Conservation (phyloP, 2,888 invertebrate species). For the Drosophila recens region DNA sequence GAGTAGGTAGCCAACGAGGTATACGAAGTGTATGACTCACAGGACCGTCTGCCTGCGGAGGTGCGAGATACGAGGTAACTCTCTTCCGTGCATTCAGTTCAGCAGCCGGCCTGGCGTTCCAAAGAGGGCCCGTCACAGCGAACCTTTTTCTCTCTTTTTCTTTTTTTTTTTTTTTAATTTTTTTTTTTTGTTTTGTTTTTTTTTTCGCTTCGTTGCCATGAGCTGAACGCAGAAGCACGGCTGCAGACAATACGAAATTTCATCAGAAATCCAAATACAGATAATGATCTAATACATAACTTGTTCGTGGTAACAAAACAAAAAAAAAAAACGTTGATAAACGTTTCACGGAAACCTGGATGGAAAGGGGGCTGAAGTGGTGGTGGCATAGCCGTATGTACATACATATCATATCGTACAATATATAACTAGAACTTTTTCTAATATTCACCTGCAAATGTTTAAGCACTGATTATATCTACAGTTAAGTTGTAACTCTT, state of each 20-base stretch:
- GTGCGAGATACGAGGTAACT: constrained; percentile 32
- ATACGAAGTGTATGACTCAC: constrained; percentile 57
- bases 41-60: constrained; percentile 26
- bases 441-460: constrained; percentile 22
- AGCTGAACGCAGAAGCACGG: constrained; percentile 28
- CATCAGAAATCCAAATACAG: constrained; percentile 81
- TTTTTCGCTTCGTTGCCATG: constrained; percentile 47
- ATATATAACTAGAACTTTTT: constrained; percentile 6
- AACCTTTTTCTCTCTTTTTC: constrained; percentile 33
- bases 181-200: constrained; percentile 30
- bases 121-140: constrained; percentile 41
- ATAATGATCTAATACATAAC: constrained; percentile 81
- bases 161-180: constrained; percentile 3
- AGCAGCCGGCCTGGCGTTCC: constrained; percentile 49
- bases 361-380: constrained; percentile 10
- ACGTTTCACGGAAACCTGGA: constrained; percentile 45
- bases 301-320: constrained; percentile 70
- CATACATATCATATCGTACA: neutral
- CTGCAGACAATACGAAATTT: constrained; percentile 79
- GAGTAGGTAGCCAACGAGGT: constrained; percentile 22
- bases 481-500: constrained; percentile 12
- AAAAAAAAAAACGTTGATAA: constrained; percentile 49
- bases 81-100: constrained; percentile 40
- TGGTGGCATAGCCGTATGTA: constrained; percentile 2
- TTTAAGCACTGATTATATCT: constrained; percentile 6